phyloP scores from a whole-genome alignment of 2,888 invertebrate genomes.

The Hypselothyrea guttata region DNA sequence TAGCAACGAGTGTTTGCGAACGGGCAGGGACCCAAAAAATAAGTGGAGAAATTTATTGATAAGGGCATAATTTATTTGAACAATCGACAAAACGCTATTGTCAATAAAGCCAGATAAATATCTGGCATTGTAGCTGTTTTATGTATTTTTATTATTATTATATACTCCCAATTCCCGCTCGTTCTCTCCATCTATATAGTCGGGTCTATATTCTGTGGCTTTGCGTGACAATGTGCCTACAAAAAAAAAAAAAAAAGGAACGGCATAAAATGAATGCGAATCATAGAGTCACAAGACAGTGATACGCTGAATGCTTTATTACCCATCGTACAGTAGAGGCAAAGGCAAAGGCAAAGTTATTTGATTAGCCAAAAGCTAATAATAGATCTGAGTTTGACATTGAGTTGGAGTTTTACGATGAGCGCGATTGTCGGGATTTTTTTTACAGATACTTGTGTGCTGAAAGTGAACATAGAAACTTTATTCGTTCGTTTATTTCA shows the following conservation, averaged over 20 bases:
- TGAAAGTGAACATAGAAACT: too few relatives aligned
- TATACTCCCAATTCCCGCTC: constrained; percentile 2
- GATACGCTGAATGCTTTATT: constrained; percentile 22
- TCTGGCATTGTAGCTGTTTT: constrained; percentile 70
- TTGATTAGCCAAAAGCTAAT: constrained; percentile 1
- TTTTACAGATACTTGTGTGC: too few relatives aligned
- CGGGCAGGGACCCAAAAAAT: background rate
- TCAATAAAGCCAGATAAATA: constrained; percentile 78
- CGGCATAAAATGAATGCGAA: background rate
- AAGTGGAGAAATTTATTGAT: constrained; percentile 64
- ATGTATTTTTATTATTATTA: constrained; percentile 22
- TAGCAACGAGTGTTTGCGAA: constrained; percentile 43
- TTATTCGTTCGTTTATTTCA: too few relatives aligned
- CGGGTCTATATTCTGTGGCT: constrained; percentile 38
- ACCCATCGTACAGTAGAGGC: constrained; percentile 31
- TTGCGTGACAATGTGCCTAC: constrained; percentile 68
- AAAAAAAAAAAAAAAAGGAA: constrained; percentile 18
- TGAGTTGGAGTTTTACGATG: too few relatives aligned
- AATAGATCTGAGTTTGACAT: background rate
- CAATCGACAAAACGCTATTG: constrained; percentile 78
- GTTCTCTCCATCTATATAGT: background rate
- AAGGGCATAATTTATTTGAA: constrained; percentile 77
- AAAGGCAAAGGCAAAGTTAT: too few relatives aligned
- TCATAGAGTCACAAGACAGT: constrained; percentile 17
- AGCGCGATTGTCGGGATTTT: too few relatives aligned